Percentiles rank a stretch among this genome's conserved stretches.
phyloP scores from a whole-genome alignment of 2,888 invertebrate species.

The Ennomos quercinarius region DNA sequence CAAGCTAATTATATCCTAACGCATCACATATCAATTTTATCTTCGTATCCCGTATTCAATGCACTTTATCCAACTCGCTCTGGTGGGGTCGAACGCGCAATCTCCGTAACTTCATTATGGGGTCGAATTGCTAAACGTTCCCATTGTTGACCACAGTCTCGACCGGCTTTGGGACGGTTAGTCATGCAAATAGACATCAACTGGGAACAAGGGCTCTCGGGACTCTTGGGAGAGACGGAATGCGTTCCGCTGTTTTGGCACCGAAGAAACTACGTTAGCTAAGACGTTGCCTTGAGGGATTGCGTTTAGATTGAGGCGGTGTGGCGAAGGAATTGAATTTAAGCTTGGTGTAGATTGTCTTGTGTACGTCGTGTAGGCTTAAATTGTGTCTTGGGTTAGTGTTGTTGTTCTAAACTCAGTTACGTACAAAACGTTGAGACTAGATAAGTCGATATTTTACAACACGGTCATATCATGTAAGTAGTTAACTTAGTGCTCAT shows the following conservation, averaged over 20 bases:
- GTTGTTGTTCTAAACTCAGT: slow-evolving; percentile 8
- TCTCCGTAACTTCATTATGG: slow-evolving; percentile 82
- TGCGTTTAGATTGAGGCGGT: slow-evolving; percentile 35
- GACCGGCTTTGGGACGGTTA: slow-evolving; percentile 67
- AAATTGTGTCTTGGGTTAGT: slow-evolving; percentile 3
- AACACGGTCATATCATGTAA: too few relatives aligned
- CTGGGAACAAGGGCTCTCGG: slow-evolving; percentile 59
- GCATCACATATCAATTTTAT: slow-evolving; percentile 8
- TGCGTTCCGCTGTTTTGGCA: slow-evolving; percentile 49
- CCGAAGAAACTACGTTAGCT: slow-evolving; percentile 44
- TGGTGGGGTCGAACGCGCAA: slow-evolving; percentile 67
- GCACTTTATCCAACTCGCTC: slow-evolving; percentile 24
- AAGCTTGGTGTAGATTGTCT: slow-evolving; percentile 26
- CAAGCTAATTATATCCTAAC: not conserved
- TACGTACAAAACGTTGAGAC: not conserved
- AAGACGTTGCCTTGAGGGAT: slow-evolving; percentile 35
- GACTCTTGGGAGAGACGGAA: slow-evolving; percentile 52
- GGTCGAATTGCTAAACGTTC: slow-evolving; percentile 80
- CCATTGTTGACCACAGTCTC: slow-evolving; percentile 72
- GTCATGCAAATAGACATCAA: slow-evolving; percentile 78
- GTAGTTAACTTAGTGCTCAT: too few relatives aligned
- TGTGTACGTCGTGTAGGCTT: slow-evolving; percentile 13
- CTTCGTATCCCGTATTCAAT: slow-evolving; percentile 12
- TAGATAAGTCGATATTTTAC: too few relatives aligned
- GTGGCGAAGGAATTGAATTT: slow-evolving; percentile 34